Evolutionary conservation across 2,888 invertebrate species (phyloP).

Genomic region (Drosophila fungiperda): DNA sequence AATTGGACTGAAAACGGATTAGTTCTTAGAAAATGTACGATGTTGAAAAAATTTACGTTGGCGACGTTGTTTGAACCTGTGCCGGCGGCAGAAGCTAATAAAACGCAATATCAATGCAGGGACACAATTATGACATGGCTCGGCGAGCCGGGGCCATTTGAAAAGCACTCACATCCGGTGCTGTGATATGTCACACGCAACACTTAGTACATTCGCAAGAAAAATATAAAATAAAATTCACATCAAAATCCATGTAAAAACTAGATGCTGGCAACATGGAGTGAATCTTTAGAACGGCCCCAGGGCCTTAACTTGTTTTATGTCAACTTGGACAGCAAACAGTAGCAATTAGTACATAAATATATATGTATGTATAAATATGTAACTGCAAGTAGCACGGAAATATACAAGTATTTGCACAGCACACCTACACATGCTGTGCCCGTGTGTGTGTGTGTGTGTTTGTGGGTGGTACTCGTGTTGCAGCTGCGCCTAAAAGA

Average conservation of each 20-base stretch:
- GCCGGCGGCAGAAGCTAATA: conserved; percentile 74
- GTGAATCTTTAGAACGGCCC: conserved; percentile 67
- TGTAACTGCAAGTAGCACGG: conserved; percentile 9
- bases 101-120: conserved; percentile 64
- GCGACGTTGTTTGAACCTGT: conserved; percentile 29
- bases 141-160: conserved; percentile 16
- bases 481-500: conserved; percentile 75
- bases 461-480: conserved; percentile 51
- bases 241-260: conserved; percentile 34
- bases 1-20: not conserved
- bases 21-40: not conserved
- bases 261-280: conserved; percentile 48
- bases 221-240: conserved; percentile 9
- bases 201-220: conserved; percentile 43
- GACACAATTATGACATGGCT: conserved; percentile 29
- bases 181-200: conserved; percentile 46
- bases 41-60: not conserved
- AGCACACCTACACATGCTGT: conserved; percentile 16
- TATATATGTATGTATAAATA: conserved; percentile 10
- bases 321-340: conserved; percentile 72
- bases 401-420: conserved; percentile 33
- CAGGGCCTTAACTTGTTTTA: conserved; percentile 68
- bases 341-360: conserved; percentile 69
- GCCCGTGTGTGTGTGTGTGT: not conserved
- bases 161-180: conserved; percentile 59